phyloP scores from a whole-genome alignment of 2,113 vertebrate species.

The Ginglymostoma cirratum region DNA sequence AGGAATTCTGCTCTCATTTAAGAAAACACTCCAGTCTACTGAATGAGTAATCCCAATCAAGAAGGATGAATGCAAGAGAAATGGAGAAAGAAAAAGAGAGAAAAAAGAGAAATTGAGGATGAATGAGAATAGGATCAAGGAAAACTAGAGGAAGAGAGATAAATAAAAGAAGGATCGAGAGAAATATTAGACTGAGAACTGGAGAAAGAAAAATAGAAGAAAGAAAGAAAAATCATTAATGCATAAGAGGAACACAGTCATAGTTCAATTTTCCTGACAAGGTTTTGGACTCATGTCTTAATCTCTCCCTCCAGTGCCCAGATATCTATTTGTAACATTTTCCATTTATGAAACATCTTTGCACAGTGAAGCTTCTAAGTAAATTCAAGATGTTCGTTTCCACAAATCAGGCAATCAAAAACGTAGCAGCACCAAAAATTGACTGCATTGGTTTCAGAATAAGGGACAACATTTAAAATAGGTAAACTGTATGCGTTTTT shows the following conservation, averaged over 20 bases:
- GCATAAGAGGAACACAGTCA: background rate
- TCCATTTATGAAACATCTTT: background rate
- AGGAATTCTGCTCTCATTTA: background rate
- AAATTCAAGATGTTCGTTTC: background rate
- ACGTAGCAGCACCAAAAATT: background rate
- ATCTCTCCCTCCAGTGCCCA: background rate
- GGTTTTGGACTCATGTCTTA: background rate
- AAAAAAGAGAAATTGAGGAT: background rate
- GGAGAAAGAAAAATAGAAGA: background rate
- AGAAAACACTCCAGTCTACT: background rate
- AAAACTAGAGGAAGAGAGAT: too few relatives aligned
- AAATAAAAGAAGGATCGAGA: background rate
- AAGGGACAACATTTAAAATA: background rate
- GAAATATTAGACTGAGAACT: background rate
- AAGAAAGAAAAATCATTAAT: background rate
- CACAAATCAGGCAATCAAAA: background rate
- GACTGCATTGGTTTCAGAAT: background rate
- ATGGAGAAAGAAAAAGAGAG: background rate
- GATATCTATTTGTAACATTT: background rate
- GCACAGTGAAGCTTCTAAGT: background rate
- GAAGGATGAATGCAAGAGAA: background rate
- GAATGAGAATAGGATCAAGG: background rate
- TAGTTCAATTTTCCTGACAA: background rate
- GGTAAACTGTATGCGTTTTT: background rate
- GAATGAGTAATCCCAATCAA: background rate